Conservation (phyloP, 2,797 vertebrate genomes). For the Labroides dimidiatus region DNA sequence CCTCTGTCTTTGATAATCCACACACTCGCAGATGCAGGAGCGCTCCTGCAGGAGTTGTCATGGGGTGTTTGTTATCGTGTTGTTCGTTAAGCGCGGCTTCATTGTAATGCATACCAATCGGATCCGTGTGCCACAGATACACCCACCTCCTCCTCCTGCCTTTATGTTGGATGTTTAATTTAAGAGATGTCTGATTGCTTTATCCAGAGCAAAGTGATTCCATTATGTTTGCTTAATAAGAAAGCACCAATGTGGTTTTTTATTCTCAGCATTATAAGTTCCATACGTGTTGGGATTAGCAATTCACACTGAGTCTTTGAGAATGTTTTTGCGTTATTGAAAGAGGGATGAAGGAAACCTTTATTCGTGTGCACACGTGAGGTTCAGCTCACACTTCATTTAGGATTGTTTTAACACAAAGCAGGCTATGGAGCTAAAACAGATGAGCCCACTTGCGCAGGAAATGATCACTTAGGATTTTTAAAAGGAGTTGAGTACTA, state of each 20-base stretch:
- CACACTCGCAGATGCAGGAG: conserved; percentile 18
- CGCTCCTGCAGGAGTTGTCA: conserved; percentile 22
- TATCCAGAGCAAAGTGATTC: conserved; percentile 69
- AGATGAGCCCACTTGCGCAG: background rate
- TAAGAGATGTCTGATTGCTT: conserved; percentile 71
- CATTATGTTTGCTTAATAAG: conserved; percentile 69
- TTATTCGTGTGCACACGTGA: conserved; percentile 20
- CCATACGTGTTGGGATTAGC: conserved; percentile 71
- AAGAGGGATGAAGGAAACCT: conserved; percentile 25
- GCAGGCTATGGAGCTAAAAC: conserved; percentile 5
- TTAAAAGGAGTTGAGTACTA: background rate
- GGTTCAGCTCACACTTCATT: conserved; percentile 18
- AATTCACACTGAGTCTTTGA: conserved; percentile 27
- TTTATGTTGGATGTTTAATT: conserved; percentile 72
- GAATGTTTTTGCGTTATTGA: conserved; percentile 19
- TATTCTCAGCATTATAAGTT: conserved; percentile 63
- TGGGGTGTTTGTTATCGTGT: conserved; percentile 37
- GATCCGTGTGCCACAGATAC: conserved; percentile 40
- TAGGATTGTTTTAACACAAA: conserved; percentile 1
- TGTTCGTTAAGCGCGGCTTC: conserved; percentile 51
- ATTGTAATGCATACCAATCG: conserved; percentile 62
- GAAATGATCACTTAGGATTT: background rate
- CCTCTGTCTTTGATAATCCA: conserved; percentile 52
- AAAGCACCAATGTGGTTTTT: conserved; percentile 63
- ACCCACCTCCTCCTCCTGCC: background rate